Percentiles rank a stretch among this genome's conserved stretches.
Evolutionary conservation across 2,888 invertebrate genomes (phyloP).

Genomic region (Phragmatobia fuliginosa): DNA sequence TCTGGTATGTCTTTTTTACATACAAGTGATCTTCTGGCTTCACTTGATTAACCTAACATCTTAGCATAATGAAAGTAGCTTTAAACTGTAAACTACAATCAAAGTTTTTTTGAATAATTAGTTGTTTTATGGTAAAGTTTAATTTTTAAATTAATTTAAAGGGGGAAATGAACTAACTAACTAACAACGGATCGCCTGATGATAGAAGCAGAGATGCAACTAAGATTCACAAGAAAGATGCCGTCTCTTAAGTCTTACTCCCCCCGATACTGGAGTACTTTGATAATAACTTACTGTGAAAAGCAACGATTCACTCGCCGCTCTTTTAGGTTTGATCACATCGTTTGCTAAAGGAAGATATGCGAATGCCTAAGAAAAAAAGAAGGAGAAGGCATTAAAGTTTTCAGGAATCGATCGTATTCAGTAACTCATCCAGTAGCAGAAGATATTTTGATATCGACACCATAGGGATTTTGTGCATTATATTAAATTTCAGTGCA

Average conservation of each 20-base stretch:
- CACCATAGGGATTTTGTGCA: neutral
- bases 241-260: neutral
- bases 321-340: too few relatives aligned
- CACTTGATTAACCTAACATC: neutral
- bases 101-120: neutral
- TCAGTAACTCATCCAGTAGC: neutral
- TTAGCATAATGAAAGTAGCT: neutral
- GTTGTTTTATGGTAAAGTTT: neutral
- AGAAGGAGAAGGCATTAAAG: neutral
- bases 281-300: too few relatives aligned
- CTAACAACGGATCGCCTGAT: too few relatives aligned
- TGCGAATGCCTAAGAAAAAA: neutral
- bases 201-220: neutral
- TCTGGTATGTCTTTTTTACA: neutral
- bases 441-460: neutral
- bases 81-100: neutral
- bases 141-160: too few relatives aligned
- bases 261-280: neutral
- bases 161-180: too few relatives aligned
- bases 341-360: neutral
- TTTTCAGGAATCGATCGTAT: neutral
- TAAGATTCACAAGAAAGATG: neutral
- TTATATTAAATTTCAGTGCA: neutral
- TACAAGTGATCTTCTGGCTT: neutral
- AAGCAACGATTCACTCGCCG: neutral